Evolutionary conservation across 2,113 vertebrate species (phyloP).

Genomic region (Protobothrops flavoviridis): DNA sequence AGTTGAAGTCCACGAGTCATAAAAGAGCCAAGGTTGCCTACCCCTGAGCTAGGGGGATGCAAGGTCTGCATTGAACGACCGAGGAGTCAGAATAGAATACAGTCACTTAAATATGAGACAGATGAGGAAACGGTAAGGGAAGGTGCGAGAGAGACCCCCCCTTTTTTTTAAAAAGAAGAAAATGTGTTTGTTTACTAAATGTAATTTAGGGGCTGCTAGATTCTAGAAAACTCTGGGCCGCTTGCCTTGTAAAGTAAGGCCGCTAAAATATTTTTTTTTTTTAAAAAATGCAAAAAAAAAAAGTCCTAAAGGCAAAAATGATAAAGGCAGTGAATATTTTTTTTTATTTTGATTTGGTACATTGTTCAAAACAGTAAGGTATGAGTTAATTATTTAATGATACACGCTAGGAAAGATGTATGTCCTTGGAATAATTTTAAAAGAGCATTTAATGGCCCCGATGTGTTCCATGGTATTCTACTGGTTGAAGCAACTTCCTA

Average conservation of each 20-base stretch:
- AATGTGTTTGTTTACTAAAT: background rate
- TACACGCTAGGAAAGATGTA: background rate
- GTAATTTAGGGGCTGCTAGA: background rate
- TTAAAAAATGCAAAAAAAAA: accelerated
- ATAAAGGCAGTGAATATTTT: too few relatives aligned
- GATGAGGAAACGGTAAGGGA: background rate
- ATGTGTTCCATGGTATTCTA: background rate
- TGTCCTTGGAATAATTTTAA: background rate
- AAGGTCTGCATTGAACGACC: background rate
- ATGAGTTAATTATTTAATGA: background rate
- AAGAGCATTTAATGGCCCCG: conserved; percentile 23
- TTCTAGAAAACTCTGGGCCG: background rate
- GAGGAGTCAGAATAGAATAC: accelerated
- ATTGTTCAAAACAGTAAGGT: background rate
- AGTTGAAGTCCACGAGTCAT: too few relatives aligned
- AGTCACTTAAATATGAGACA: background rate
- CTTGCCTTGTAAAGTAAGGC: background rate
- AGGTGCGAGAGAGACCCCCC: background rate
- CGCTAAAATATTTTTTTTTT: background rate
- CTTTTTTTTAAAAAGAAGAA: background rate
- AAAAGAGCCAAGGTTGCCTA: too few relatives aligned
- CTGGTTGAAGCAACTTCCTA: background rate
- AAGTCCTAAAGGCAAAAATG: background rate
- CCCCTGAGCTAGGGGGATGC: background rate
- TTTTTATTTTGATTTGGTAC: background rate